Conservation (phyloP, 2,113 vertebrate species). For the Furnarius figulus region DNA sequence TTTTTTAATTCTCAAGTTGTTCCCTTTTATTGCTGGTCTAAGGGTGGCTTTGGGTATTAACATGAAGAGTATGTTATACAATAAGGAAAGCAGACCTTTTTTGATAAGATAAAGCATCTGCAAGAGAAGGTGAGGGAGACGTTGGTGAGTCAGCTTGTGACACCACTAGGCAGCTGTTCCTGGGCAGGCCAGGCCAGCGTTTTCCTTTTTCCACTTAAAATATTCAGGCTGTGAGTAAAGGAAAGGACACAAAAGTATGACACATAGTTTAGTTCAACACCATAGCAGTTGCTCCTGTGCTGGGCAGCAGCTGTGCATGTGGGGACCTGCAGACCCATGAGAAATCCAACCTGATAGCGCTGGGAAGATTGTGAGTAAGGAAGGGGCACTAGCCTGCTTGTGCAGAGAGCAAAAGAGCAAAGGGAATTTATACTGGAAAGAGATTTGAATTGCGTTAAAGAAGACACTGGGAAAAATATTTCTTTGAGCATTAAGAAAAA, state of each 20-base stretch:
- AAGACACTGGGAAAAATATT: background rate
- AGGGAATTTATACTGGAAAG: background rate
- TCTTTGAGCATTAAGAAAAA: background rate
- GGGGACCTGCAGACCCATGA: background rate
- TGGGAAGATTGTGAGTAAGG: background rate
- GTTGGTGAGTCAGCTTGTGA: background rate
- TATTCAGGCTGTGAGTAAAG: background rate
- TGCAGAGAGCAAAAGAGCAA: background rate
- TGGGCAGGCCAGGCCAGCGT: background rate
- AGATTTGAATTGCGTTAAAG: background rate
- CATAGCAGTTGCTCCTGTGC: background rate
- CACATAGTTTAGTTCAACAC: background rate
- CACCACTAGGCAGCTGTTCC: background rate
- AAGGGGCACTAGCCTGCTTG: accelerated
- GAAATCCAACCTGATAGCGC: background rate
- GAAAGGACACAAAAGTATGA: background rate
- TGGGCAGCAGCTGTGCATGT: background rate
- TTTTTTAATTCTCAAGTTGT: background rate
- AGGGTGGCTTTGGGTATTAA: background rate
- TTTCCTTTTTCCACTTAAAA: background rate
- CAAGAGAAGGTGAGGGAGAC: background rate
- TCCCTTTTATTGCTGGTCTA: background rate
- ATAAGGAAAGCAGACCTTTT: background rate
- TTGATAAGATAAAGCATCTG: background rate
- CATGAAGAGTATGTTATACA: background rate